phyloP scores from a whole-genome alignment of 2,797 vertebrate genomes.

The Leptodactylus fallax region DNA sequence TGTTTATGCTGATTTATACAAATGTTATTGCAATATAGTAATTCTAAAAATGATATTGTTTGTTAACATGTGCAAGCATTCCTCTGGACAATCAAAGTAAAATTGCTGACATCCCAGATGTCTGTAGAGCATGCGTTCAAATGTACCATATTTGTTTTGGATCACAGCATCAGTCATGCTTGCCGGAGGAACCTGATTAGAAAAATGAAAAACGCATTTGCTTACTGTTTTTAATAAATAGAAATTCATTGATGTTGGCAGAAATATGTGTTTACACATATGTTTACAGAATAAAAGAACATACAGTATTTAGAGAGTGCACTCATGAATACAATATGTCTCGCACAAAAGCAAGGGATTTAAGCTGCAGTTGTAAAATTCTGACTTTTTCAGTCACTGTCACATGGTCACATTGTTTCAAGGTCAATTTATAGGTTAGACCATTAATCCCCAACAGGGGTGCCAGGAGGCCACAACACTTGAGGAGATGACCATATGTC shows the following conservation, averaged over 20 bases:
- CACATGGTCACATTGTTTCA: background rate
- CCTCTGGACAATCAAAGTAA: slow-evolving; percentile 1
- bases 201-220: background rate
- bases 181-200: background rate
- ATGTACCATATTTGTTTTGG: slow-evolving; percentile 18
- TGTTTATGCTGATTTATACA: background rate
- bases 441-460: too few species aligned
- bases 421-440: too few species aligned
- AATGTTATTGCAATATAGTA: background rate
- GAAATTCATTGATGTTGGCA: background rate
- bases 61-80: background rate
- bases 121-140: background rate
- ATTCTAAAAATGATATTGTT: background rate
- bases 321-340: background rate
- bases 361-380: background rate
- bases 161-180: slow-evolving; percentile 16
- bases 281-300: background rate
- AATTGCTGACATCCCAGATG: background rate
- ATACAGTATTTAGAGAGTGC: background rate
- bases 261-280: background rate
- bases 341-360: background rate
- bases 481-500: too few species aligned
- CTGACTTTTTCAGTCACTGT: background rate
- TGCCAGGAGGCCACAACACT: too few species aligned
- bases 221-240: background rate